phyloP scores from a whole-genome alignment of 2,797 vertebrate genomes.

The Pantherophis vulpinus region DNA sequence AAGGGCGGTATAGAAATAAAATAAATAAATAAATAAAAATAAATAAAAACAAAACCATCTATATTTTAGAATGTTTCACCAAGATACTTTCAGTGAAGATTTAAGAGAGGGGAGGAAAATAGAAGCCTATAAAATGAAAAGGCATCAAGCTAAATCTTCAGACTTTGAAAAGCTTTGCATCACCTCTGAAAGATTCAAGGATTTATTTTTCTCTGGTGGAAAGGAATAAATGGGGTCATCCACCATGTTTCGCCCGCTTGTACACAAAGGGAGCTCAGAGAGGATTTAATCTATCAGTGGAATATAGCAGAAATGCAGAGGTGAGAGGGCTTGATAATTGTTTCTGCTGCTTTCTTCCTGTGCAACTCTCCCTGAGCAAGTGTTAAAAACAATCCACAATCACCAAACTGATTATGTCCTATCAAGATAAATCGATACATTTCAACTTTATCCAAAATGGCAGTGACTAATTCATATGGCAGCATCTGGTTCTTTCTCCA shows the following conservation, averaged over 20 bases:
- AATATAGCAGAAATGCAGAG: neutral
- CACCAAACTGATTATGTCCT: neutral
- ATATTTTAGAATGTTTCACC: neutral
- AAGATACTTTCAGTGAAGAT: slow-evolving; percentile 4
- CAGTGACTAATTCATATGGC: neutral
- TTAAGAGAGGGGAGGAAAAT: neutral
- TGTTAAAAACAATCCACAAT: slow-evolving; percentile 6
- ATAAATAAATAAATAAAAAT: no score
- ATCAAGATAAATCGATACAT: slow-evolving; percentile 1
- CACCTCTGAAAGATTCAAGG: neutral
- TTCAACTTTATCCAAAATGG: slow-evolving; percentile 7
- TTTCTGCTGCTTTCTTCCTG: neutral
- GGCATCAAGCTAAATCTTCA: neutral
- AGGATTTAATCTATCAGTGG: neutral
- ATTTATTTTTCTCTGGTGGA: neutral
- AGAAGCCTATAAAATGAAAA: neutral
- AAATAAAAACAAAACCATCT: no score
- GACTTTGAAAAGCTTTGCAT: neutral
- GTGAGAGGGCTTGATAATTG: neutral
- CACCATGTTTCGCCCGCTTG: neutral
- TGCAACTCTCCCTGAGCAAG: neutral
- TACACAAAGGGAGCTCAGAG: neutral
- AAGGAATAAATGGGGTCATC: neutral
- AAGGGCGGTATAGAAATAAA: no score
- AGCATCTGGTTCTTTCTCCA: neutral